Conservation (phyloP, 2,888 invertebrate genomes). For the Drosophila pseudotakahashii region DNA sequence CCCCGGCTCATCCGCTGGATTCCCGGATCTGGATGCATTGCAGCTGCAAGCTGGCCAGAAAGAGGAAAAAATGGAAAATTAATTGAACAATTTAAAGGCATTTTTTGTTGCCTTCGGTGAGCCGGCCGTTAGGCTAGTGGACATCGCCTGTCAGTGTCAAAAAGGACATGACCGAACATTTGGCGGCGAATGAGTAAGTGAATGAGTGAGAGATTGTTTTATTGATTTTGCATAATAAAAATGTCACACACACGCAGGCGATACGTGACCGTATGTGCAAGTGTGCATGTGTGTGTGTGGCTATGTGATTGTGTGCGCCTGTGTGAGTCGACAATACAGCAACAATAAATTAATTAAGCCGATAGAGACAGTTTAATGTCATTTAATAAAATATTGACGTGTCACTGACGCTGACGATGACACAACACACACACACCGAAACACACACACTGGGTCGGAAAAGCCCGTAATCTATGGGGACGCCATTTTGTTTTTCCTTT, state of each 20-base stretch:
- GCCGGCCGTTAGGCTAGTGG: slow-evolving; percentile 40
- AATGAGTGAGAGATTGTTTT: slow-evolving; percentile 75
- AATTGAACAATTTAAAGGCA: slow-evolving; percentile 77
- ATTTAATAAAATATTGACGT: slow-evolving; percentile 84
- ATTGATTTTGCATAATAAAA: slow-evolving; percentile 83
- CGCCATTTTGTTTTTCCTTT: slow-evolving; percentile 73
- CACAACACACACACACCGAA: slow-evolving; percentile 45
- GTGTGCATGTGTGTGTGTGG: too few relatives aligned
- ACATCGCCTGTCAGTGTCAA: slow-evolving; percentile 77
- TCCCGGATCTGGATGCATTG: slow-evolving; percentile 16
- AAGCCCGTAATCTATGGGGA: slow-evolving; percentile 36
- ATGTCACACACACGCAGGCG: slow-evolving; percentile 72
- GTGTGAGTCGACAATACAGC: slow-evolving; percentile 73
- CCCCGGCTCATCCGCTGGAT: neutral
- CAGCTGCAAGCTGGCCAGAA: slow-evolving; percentile 5
- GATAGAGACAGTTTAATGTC: slow-evolving; percentile 84
- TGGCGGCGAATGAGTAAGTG: slow-evolving; percentile 50
- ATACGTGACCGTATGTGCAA: slow-evolving; percentile 27
- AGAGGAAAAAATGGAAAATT: slow-evolving; percentile 66
- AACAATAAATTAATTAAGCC: slow-evolving; percentile 84
- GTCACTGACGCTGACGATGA: slow-evolving; percentile 79
- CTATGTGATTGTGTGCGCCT: slow-evolving; percentile 18
- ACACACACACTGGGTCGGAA: slow-evolving; percentile 22
- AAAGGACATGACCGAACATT: slow-evolving; percentile 81
- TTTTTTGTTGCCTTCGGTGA: slow-evolving; percentile 46